Base-by-base conservation (phyloP, 1,140 invertebrate genomes). In the Drosophila kikkawai region DNA sequence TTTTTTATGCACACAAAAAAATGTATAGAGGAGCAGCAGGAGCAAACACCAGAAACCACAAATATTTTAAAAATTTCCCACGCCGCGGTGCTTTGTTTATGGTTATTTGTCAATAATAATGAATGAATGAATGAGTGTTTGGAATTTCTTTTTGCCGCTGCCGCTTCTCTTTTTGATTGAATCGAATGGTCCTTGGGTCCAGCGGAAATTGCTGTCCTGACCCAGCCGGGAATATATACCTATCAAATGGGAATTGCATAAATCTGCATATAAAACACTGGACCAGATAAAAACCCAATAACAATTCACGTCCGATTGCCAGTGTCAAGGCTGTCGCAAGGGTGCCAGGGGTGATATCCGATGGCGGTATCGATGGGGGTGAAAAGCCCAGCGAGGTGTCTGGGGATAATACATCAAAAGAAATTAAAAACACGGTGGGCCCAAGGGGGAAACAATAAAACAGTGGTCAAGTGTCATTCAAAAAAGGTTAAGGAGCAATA, bases 361-460 rank as follows among this genome's bases (percentile, higher is more conserved):
- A 32, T 67, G 32, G 39, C 34, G 47, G 26, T 55, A 19, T 42
- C 34, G 34, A 53, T 37, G 48, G 32, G 64, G 58, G 64, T 67
- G 64, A 42, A 68, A 56, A 55, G 37, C 4, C 2, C 34, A 15
- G 36, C 26, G 42, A 19, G 41, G 57, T 50, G 59, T 58, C 45
- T 13, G 47, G 59, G 61, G 82, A 71, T 75, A 63, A 88, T 80
- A 87, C 84, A 87, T 87, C 84, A 87, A 87, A 87, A 70, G 70
- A 87, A 87, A 87, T 87, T 88, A 87, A 88, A 88, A 73, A 84
- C 84, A 66, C 82, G 79, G 45, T 70, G 67, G 58, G 60, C 48
- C 56, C 50, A 32, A 36, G 58, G 37, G 55, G 61, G 4, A 19
- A 53, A 17, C 36, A 58, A 29, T n/a, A 26, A 12, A 42, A 69